Base-by-base conservation (phyloP, 2,113 vertebrate genomes). In the Callaeas wilsoni region DNA sequence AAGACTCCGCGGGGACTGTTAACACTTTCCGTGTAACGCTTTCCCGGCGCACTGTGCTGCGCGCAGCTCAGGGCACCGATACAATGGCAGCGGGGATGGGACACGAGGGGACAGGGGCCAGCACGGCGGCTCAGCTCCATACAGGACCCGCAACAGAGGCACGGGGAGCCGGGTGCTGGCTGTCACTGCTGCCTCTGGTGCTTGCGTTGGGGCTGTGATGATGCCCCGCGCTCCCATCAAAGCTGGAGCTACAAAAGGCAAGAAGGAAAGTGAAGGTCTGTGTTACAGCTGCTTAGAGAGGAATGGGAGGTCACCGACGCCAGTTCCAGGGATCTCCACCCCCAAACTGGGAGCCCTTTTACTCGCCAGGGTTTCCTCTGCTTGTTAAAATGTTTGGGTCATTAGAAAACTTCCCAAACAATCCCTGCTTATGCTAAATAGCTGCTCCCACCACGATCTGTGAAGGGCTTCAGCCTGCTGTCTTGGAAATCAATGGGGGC, bases 331-430 rank as follows among this genome's bases (percentile, higher is more conserved):
- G 44, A 70, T 92, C 56, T 41, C 65, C 77, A 76, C 79, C 83
- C 81, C 62, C 93, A 50, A 74, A 89, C 42, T 7, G 0, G 59
- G 37, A 89, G 77, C n/a, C 42, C 39, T 92, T 96, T 89, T 69
- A 69, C 64, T 41, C 3, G 0, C 2, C 6, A 14, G 46, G 65
- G 80, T 89, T 88, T 89, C 73, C 81, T 94, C 80, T 68, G 85
- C 92, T 93, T 94, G 89, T 94, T 92, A 92, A 93, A 96, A 94
- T 91, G 92, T 95, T 96, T 94, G 86, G 74, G 78, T 96, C 82
- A 89, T 96, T 93, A 96, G 82, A 96, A 92, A 84, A 89, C 89
- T 89, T 92, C 22, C 53, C 75, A 83, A 92, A 96, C 79, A 95
- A 96, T 90, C 87, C 87, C 90, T 8, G 82, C 84, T 94, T 95